Evolutionary conservation across 2,113 vertebrate species (phyloP).

Genomic region (Chaetorhynchus papuensis): DNA sequence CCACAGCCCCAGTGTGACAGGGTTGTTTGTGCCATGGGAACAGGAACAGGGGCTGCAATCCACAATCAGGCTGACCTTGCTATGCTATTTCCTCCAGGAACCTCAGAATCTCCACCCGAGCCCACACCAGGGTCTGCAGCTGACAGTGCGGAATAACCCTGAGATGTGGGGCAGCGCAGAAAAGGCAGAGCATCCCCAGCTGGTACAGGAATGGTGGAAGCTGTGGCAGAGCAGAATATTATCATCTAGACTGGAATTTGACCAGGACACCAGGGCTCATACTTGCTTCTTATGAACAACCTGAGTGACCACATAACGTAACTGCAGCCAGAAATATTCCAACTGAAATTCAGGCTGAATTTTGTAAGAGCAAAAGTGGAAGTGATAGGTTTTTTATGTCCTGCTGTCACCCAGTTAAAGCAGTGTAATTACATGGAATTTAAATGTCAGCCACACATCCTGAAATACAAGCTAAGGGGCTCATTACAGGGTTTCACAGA

Average conservation of each 20-base stretch:
- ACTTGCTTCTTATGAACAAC: not conserved
- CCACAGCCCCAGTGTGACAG: accelerated
- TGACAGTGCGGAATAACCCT: not conserved
- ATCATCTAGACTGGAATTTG: not conserved
- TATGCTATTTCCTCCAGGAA: not conserved
- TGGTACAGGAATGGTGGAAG: not conserved
- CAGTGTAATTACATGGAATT: not conserved
- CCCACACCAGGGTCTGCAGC: not conserved
- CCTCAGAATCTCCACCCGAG: not conserved
- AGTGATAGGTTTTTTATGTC: not conserved
- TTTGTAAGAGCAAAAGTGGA: not conserved
- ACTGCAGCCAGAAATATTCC: not conserved
- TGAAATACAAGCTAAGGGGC: not conserved
- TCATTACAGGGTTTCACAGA: not conserved
- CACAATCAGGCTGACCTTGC: not conserved
- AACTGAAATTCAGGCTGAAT: not conserved
- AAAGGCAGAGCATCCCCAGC: not conserved
- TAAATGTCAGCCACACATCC: not conserved
- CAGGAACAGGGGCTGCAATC: not conserved
- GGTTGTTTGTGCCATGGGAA: not conserved
- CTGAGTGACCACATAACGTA: not conserved
- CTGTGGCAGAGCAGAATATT: not conserved
- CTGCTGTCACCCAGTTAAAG: not conserved
- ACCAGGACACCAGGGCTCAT: not conserved
- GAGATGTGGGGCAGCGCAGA: not conserved